A percentile compares a stretch with the other conserved stretches of the same genome.
Evolutionary conservation across 2,113 vertebrate species (phyloP).

Genomic region (Tonatia bakeri): DNA sequence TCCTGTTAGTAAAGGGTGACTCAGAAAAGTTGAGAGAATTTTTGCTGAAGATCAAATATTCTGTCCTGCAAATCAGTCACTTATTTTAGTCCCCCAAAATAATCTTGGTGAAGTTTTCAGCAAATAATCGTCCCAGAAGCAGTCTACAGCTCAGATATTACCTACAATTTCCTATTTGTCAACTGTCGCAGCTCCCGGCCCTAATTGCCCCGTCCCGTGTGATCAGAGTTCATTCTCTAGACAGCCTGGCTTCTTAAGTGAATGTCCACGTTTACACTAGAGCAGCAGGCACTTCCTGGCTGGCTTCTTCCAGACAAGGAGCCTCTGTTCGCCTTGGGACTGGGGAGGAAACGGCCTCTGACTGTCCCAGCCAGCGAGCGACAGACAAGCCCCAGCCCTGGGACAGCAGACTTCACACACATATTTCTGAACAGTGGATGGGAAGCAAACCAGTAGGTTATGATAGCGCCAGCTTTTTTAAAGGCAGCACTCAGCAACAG

Average conservation of each 20-base stretch:
- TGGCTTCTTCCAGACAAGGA: conserved; percentile 64
- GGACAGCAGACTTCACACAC: conserved; percentile 20
- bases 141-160: not conserved
- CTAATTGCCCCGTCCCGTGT: not conserved
- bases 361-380: conserved; percentile 44
- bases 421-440: conserved; percentile 5
- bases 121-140: not conserved
- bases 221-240: conserved; percentile 1
- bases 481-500: not conserved
- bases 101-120: not conserved
- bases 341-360: conserved; percentile 31
- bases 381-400: not conserved
- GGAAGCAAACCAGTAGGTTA: conserved; percentile 25
- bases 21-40: not conserved
- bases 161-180: conserved; percentile 36
- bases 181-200: not conserved
- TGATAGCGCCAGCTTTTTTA: not conserved
- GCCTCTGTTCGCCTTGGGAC: conserved; percentile 63
- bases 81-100: not conserved
- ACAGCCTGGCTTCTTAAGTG: conserved; percentile 51
- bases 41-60: not conserved
- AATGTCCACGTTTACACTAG: conserved; percentile 44
- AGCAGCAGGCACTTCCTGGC: conserved; percentile 64
- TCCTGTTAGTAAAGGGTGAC: not conserved
- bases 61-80: not conserved